Conservation (phyloP, 2,888 invertebrate genomes). For the Pinctada fucata region DNA sequence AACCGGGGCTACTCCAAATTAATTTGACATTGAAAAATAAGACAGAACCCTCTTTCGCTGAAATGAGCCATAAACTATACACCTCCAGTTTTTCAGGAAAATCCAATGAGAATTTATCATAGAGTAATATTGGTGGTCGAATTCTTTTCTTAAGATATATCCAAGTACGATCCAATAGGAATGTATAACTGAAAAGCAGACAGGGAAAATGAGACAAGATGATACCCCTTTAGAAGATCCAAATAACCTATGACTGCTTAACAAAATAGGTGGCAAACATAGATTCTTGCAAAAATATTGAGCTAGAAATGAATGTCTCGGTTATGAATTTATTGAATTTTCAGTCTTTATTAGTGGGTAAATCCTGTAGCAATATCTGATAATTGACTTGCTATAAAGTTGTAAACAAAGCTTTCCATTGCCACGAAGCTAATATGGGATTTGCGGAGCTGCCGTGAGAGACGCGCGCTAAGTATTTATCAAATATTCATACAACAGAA, state of each 20-base stretch:
- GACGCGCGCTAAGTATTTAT: not conserved
- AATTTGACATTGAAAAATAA: not conserved
- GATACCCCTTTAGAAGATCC: too few species aligned
- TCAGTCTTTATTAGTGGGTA: not conserved
- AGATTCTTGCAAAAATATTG: not conserved
- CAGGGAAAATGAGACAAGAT: too few species aligned
- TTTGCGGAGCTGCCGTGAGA: not conserved
- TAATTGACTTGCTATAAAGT: not conserved
- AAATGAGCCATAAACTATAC: too few species aligned
- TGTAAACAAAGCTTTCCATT: not conserved
- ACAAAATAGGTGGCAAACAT: not conserved
- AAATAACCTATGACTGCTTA: not conserved
- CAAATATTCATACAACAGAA: not conserved
- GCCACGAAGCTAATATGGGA: not conserved
- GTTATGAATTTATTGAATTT: slow-evolving; percentile 2
- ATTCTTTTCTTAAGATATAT: too few species aligned
- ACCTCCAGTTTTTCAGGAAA: too few species aligned
- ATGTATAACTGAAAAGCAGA: too few species aligned
- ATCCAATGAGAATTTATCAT: too few species aligned
- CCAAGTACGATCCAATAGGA: too few species aligned
- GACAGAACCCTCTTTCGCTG: not conserved
- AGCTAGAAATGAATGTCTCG: not conserved
- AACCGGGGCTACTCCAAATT: not conserved
- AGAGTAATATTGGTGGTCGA: too few species aligned
- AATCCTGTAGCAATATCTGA: not conserved